Conservation (phyloP, 2,113 vertebrate species). For the Pterophyllum scalare region DNA sequence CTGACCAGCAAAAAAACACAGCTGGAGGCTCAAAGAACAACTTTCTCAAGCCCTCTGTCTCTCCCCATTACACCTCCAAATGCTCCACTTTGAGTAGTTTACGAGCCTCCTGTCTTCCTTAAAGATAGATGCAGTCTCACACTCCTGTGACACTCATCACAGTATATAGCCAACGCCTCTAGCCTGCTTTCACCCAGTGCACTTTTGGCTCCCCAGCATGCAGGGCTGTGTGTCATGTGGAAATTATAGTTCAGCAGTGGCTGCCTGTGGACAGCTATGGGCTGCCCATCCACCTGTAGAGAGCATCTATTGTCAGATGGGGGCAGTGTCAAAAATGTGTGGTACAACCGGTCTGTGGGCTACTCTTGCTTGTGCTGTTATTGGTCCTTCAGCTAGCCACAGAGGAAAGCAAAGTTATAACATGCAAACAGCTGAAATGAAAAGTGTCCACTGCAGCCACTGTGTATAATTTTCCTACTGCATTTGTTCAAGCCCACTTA, state of each 20-base stretch:
- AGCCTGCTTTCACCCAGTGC: not conserved
- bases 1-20: conserved; percentile 16
- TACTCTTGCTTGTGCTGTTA: too few species aligned
- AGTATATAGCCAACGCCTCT: not conserved
- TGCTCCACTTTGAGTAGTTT: conserved; percentile 21
- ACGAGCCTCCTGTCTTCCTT: conserved; percentile 20
- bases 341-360: not conserved
- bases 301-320: not conserved
- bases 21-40: conserved; percentile 44
- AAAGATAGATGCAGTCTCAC: not conserved
- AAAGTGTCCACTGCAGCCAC: too few species aligned
- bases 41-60: not conserved
- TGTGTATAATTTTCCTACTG: too few species aligned
- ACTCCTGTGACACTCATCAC: not conserved
- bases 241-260: not conserved
- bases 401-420: too few species aligned
- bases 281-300: not conserved
- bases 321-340: not conserved
- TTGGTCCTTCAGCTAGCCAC: too few species aligned
- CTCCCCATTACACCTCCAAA: conserved; percentile 21
- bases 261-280: not conserved
- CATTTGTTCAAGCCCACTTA: too few species aligned
- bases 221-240: conserved; percentile 18
- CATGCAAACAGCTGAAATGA: too few species aligned
- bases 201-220: conserved; percentile 18